Evolutionary conservation across 2,113 vertebrate species (phyloP), one percentile per base, ranked within the genome.

Genomic region (Perognathus longimembris): DNA sequence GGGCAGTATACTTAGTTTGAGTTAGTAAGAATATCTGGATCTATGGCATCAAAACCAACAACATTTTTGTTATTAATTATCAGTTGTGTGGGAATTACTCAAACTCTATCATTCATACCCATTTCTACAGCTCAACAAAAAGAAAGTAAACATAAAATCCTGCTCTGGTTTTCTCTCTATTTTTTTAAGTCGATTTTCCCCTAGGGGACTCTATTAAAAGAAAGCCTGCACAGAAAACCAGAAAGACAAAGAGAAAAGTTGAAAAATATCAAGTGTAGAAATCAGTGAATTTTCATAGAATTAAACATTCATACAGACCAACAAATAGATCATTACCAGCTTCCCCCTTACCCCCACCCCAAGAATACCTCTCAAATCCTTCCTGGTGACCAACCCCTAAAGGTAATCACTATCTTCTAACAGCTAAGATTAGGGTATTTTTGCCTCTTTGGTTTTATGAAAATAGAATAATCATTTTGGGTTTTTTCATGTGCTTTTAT

Each of bases 361-460:
- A 12, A 21, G 17, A 71, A 61, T 14, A 11, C 7, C 28, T 21
- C 12, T 69, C 28, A 36, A 42, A 10, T 61, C 11, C 1, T 4
- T 34, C 36, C 80, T 38, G 7, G 14, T 79, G 50, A 80, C 21
- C 15, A 50, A 38, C 34, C 10, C 17, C 11, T 4, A n/a, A 83
- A 38, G 18, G 21, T n/a, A 50, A 63, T 32, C 32, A 38, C 34
- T 59, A 15, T 61, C n/a, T 87, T 85, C 57, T 82, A 61, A 66
- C 32, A 66, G 30, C 12, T n/a, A 28, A 75, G 78, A 15, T 82
- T 88, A 8, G 26, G 14, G n/a, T n/a, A n/a, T 61, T 78, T 92
- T 88, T 81, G n/a, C 64, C 34, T 30, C 73, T 91, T 95, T 89
- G 34, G 18, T 30, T 78, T 93, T 50, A n/a, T 80, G 28, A 63